Evolutionary conservation across 2,888 invertebrate species (phyloP).

Genomic region (Cosmopolites sordidus): DNA sequence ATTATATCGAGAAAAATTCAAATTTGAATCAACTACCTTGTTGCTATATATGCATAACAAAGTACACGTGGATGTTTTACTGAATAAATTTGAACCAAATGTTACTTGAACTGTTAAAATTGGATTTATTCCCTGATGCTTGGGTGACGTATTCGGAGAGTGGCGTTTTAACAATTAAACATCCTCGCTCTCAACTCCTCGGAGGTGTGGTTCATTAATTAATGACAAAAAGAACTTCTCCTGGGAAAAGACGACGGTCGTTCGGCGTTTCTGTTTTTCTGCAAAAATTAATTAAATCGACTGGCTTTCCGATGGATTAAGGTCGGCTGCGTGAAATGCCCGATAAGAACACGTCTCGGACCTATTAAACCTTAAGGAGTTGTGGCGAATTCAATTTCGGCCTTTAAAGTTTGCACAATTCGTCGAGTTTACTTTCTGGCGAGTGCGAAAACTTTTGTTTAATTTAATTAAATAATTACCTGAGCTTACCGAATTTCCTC

Average conservation of each 20-base stretch:
- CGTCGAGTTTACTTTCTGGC: conserved; percentile 13
- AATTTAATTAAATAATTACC: conserved; percentile 21
- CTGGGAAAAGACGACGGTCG: conserved; percentile 21
- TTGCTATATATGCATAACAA: no score
- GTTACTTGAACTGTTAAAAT: conserved; percentile 9
- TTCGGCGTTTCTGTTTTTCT: conserved; percentile 17
- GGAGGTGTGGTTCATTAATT: conserved; percentile 29
- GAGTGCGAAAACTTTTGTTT: conserved; percentile 7
- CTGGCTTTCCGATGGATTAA: conserved; percentile 24
- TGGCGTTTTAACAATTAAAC: conserved; percentile 18
- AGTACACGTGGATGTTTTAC: no score
- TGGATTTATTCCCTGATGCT: conserved; percentile 6
- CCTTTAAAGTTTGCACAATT: conserved; percentile 13
- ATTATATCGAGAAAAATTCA: no score
- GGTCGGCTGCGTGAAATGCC: conserved; percentile 10
- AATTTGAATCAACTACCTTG: no score
- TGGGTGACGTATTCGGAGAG: conserved; percentile 11
- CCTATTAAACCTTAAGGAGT: conserved; percentile 13
- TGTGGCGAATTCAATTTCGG: no score
- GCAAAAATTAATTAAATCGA: conserved; percentile 25
- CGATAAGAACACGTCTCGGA: conserved; percentile 10
- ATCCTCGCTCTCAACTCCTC: conserved; percentile 6
- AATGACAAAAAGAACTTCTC: conserved; percentile 25
- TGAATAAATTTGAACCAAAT: no score
- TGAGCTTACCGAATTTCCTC: conserved; percentile 9